Conservation (phyloP, 92 coral and sea anemone species). For the Paramuricea clavata region DNA sequence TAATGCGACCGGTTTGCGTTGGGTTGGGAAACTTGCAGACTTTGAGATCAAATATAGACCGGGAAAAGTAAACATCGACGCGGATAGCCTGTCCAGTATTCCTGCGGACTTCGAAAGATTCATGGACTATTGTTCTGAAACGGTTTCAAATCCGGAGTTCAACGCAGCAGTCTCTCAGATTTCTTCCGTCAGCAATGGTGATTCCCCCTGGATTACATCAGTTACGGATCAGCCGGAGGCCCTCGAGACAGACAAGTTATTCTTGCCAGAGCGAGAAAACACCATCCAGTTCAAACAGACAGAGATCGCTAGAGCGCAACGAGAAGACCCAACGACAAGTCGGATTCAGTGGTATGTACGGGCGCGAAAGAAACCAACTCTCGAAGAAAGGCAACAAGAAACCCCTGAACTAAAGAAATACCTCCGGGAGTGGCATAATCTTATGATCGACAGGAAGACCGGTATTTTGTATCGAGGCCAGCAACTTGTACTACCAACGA, state of each 20-base stretch:
- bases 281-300: neutral
- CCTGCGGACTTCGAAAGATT: conserved; percentile 56
- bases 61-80: conserved; percentile 62
- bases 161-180: conserved; percentile 41
- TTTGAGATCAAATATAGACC: conserved; percentile 60
- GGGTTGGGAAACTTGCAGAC: conserved; percentile 54
- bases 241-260: conserved; percentile 16
- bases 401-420: neutral
- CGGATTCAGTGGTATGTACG: neutral
- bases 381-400: neutral
- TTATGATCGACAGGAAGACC: neutral
- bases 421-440: neutral
- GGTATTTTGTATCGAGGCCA: conserved; percentile 4
- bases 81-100: conserved; percentile 60
- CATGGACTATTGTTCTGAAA: conserved; percentile 52
- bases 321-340: neutral
- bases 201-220: conserved; percentile 54
- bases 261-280: neutral
- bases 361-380: neutral
- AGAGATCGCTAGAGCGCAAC: neutral
- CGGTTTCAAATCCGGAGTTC: conserved; percentile 39
- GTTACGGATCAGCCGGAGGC: conserved; percentile 37
- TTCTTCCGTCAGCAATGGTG: conserved; percentile 38
- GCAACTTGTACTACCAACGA: neutral
- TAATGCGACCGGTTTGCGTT: conserved; percentile 37